These are phyloP conservation scores for Struthidea cinerea DNA, from an alignment of 2,113 vertebrate species.

Conservation along the genomic window DNA sequence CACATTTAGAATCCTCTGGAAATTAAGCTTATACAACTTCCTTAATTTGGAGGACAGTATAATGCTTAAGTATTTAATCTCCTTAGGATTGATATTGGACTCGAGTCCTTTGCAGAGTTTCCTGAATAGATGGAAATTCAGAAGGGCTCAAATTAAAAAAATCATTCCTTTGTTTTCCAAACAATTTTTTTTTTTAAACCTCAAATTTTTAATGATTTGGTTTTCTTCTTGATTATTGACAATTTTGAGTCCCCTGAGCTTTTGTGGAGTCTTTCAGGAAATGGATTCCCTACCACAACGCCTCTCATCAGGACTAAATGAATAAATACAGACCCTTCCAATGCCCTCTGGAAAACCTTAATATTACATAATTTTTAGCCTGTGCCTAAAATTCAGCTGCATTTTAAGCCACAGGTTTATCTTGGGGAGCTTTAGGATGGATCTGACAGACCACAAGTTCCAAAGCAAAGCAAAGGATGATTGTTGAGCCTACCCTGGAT, in stretches of 20 bases:
- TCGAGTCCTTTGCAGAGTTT: conserved; percentile 28
- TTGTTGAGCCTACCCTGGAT: not conserved
- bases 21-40: conserved; percentile 60
- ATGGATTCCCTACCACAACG: accelerated
- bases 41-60: conserved; percentile 61
- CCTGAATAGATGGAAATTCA: conserved; percentile 17
- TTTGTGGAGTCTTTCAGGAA: not conserved
- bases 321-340: not conserved
- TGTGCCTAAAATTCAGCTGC: not conserved
- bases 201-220: not conserved
- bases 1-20: conserved; percentile 63
- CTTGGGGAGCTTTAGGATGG: not conserved
- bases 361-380: not conserved
- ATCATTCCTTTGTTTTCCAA: not conserved
- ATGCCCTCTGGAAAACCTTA: not conserved
- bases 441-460: not conserved
- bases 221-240: not conserved
- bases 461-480: not conserved
- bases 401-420: not conserved
- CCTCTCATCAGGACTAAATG: not conserved
- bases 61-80: conserved; percentile 68
- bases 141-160: not conserved
- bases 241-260: not conserved
- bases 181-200: not conserved
- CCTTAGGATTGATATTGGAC: conserved; percentile 53